Percentiles rank a stretch among this genome's conserved stretches.
Evolutionary conservation across 2,888 invertebrate genomes (phyloP).

Genomic region (Aricia artaxerxes): DNA sequence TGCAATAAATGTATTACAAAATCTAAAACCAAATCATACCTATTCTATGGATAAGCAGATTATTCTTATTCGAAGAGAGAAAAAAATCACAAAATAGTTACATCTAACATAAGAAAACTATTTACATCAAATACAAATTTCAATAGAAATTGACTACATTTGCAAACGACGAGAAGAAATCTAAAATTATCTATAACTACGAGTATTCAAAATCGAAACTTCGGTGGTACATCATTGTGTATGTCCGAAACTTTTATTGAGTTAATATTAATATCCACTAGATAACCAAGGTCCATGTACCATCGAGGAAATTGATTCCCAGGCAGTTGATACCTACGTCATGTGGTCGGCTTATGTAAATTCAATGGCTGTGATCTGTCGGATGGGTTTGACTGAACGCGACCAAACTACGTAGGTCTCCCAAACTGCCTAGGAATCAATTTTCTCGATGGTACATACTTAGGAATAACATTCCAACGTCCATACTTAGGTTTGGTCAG

Average conservation of each 20-base stretch:
- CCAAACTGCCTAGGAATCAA: no score
- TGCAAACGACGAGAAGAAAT: constrained; percentile 66
- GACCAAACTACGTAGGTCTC: no score
- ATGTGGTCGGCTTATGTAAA: no score
- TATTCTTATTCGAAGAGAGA: constrained; percentile 33
- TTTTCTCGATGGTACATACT: no score
- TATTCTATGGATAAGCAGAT: constrained; percentile 33
- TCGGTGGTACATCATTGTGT: constrained; percentile 62
- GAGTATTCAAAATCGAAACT: constrained; percentile 63
- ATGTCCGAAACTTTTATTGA: neutral
- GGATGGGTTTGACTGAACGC: no score
- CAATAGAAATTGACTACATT: constrained; percentile 63
- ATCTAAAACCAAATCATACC: constrained; percentile 33
- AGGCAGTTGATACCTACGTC: neutral
- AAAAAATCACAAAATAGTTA: constrained; percentile 35
- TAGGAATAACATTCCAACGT: neutral
- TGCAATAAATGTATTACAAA: constrained; percentile 16
- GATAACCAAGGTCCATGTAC: neutral
- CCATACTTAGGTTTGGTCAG: neutral
- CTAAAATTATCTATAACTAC: constrained; percentile 49
- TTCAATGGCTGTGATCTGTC: no score
- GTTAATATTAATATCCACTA: neutral
- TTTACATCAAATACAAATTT: constrained; percentile 42
- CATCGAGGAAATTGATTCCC: neutral
- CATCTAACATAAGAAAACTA: constrained; percentile 34